Base-by-base conservation (phyloP, 2,888 invertebrate species). In the Rhagium mordax region DNA sequence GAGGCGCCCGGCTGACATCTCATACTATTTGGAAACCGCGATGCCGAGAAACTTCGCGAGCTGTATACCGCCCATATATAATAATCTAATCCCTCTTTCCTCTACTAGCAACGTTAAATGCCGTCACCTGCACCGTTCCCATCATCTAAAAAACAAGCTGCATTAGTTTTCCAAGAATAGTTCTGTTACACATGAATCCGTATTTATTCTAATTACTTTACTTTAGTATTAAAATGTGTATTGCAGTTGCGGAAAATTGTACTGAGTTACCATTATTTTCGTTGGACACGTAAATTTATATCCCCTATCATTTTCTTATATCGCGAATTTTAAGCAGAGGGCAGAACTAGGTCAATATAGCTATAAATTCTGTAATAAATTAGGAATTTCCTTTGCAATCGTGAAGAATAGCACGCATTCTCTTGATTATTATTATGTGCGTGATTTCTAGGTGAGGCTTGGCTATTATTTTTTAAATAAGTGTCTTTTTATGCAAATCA, bases 351-450 rank as follows among this genome's bases (percentile, higher is more conserved):
- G 48, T 64, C 62, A 27, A 48, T 64, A 24, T 41, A 61, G 41
- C 62, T 48, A 49, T 64, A 64, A 64, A 64, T 64, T 15, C 62
- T 21, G 16, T 27, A 49, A 64, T 64, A 64, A 64, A 48, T 49
- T 49, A 49, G 24, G 27, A 41, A 16, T 47, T 62, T 62, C 47
- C 47, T 47, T 27, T 16, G 29, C 3, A 59, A 27, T 16, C 49
- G 27, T 21, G 24, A 49, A 49, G 62, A 64, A 64, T 27, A 27
- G 27, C 62, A 64, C 62, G 62, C 62, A 64, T 48, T 18, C 21
- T 5, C 15, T 20, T 16, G 16, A 49, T 64, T 64, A 64, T 64
- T 64, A 64, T 64, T 16, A 24, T 8, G 49, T 64, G 62, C 62
- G 62, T 64, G 62, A 49, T 64, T 47, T 21, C 61, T 61, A 18